Conservation (phyloP, 2,113 vertebrate genomes). For the Brachypteracias leptosomus region DNA sequence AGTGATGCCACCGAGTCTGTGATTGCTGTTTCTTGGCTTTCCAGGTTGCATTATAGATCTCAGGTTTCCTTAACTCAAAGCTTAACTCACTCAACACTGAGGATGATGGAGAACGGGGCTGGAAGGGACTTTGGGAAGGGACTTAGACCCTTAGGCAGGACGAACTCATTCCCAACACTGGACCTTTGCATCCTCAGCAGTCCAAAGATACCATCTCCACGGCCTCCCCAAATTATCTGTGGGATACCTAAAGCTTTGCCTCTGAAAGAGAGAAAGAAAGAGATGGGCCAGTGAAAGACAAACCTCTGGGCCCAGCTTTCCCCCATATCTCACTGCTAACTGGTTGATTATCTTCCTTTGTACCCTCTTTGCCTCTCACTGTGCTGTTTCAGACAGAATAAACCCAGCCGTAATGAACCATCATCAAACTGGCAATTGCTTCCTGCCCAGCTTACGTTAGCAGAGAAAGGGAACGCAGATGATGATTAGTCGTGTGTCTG, state of each 20-base stretch:
- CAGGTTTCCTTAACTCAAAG: not conserved
- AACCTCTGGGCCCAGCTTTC: not conserved
- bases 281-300: not conserved
- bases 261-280: not conserved
- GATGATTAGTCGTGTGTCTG: slow-evolving; percentile 43
- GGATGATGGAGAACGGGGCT: not conserved
- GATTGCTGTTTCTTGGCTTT: not conserved
- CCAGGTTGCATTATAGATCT: not conserved
- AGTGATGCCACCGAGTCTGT: not conserved
- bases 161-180: not conserved
- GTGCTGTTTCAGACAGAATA: slow-evolving; percentile 28
- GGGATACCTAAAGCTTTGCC: not conserved
- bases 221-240: not conserved
- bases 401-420: slow-evolving; percentile 22
- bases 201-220: not conserved
- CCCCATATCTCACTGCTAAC: not conserved
- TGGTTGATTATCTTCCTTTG: not conserved
- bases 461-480: slow-evolving; percentile 59
- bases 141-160: not conserved
- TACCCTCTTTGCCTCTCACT: slow-evolving; percentile 17
- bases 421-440: slow-evolving; percentile 39
- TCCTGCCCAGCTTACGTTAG: slow-evolving; percentile 48
- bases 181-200: not conserved
- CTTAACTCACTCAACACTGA: not conserved
- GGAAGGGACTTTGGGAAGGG: not conserved